Evolutionary conservation across 2,888 invertebrate species (phyloP).

Genomic region (Scaptomyza caliginosa): DNA sequence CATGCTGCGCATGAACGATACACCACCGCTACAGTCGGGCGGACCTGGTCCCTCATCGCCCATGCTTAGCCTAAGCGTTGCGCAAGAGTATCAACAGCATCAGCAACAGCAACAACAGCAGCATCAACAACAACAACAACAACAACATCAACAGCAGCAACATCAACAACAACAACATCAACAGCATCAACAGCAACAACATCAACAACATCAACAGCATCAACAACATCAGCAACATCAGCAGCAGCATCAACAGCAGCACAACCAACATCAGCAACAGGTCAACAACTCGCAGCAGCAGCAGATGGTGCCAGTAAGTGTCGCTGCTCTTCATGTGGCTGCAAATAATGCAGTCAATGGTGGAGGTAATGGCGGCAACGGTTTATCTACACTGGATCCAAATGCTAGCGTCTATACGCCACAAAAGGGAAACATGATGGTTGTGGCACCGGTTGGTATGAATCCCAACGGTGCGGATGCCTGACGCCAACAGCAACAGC

Average conservation of each 20-base stretch:
- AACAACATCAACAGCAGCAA: slow-evolving; percentile 45
- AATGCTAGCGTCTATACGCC: slow-evolving; percentile 97
- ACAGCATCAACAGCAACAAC: slow-evolving; percentile 39
- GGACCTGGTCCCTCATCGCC: slow-evolving; percentile 83
- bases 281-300: slow-evolving; percentile 63
- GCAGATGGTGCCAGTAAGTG: slow-evolving; percentile 76
- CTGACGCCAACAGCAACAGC: slow-evolving; percentile 73
- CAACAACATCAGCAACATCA: slow-evolving; percentile 55
- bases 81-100: slow-evolving; percentile 71
- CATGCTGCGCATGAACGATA: slow-evolving; percentile 86
- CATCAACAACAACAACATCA: slow-evolving; percentile 45
- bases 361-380: slow-evolving; percentile 40
- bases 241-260: slow-evolving; percentile 43
- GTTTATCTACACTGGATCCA: slow-evolving; percentile 90
- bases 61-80: slow-evolving; percentile 81
- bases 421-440: slow-evolving; percentile 86
- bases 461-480: slow-evolving; percentile 74
- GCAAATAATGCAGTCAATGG: slow-evolving; percentile 53
- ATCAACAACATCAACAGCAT: slow-evolving; percentile 31
- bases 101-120: slow-evolving; percentile 63
- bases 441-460: slow-evolving; percentile 72
- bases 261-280: slow-evolving; percentile 50
- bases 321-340: slow-evolving; percentile 71
- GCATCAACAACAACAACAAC: slow-evolving; percentile 52
- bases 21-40: slow-evolving; percentile 81